These are phyloP conservation scores for Alloplasta piceator DNA, from an alignment of 2,888 invertebrate species.

Conservation along the genomic window DNA sequence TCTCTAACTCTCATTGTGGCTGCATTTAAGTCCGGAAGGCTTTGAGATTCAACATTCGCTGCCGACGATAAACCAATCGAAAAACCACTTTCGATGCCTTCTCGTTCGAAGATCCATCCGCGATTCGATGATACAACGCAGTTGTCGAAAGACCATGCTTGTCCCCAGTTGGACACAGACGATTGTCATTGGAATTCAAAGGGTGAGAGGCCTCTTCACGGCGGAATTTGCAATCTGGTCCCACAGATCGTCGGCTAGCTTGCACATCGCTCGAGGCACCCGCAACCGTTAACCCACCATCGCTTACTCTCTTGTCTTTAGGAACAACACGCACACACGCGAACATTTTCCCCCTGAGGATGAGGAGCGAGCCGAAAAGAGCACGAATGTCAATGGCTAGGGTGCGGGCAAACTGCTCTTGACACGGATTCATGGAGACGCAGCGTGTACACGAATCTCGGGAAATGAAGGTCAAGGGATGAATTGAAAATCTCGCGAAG, in stretches of 20 bases:
- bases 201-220: conserved; percentile 6
- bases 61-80: conserved; percentile 22
- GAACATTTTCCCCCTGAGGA: conserved; percentile 22
- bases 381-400: conserved; percentile 39
- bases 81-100: not conserved
- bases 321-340: conserved; percentile 32
- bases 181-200: conserved; percentile 43
- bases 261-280: conserved; percentile 67
- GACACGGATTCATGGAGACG: conserved; percentile 33
- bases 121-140: not conserved
- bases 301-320: conserved; percentile 38
- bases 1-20: conserved; percentile 7
- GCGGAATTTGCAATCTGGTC: conserved; percentile 55
- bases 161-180: not conserved
- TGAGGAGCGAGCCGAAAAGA: conserved; percentile 31
- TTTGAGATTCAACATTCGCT: conserved; percentile 30
- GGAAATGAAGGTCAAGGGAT: conserved; percentile 10
- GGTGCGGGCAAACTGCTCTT: conserved; percentile 43
- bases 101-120: not conserved
- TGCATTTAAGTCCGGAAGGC: conserved; percentile 19
- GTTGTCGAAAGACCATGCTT: not conserved
- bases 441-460: conserved; percentile 2
- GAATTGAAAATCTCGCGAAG: not conserved
- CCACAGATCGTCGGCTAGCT: conserved; percentile 32
- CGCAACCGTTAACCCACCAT: conserved; percentile 70